These are phyloP conservation scores for Xylota sylvarum DNA, from an alignment of 2,888 invertebrate genomes.

Conservation along the genomic window DNA sequence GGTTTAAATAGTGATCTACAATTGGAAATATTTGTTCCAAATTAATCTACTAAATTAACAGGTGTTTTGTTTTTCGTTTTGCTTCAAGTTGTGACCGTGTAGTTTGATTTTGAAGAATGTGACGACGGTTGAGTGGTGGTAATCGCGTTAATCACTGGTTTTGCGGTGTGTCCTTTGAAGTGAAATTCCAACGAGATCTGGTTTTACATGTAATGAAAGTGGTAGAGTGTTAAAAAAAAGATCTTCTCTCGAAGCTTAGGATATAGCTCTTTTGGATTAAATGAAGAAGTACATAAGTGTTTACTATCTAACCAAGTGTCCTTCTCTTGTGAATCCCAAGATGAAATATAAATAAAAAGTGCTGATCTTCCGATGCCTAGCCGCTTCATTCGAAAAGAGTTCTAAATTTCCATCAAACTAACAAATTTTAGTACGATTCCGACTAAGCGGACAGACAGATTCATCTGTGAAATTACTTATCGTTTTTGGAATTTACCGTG, in stretches of 20 bases:
- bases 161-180: constrained; percentile 33
- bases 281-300: no score
- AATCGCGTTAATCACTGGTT: not conserved
- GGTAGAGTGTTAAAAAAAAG: not conserved
- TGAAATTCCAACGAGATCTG: not conserved
- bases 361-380: no score
- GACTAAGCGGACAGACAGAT: constrained; percentile 10
- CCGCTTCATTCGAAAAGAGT: no score
- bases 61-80: constrained; percentile 23
- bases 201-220: not conserved
- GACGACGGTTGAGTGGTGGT: constrained; percentile 2
- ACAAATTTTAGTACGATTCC: not conserved
- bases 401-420: no score
- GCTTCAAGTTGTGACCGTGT: not conserved
- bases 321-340: no score
- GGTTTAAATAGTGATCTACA: constrained; percentile 24
- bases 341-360: no score
- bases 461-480: constrained; percentile 9
- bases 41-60: constrained; percentile 27
- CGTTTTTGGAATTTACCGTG: constrained; percentile 1
- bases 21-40: constrained; percentile 15
- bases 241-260: not conserved
- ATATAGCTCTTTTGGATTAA: no score
- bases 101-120: constrained; percentile 14
- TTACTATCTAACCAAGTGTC: no score